These are phyloP conservation scores for Lasioglossum malachurum DNA, from an alignment of 2,888 invertebrate genomes.

Conservation along the genomic window DNA sequence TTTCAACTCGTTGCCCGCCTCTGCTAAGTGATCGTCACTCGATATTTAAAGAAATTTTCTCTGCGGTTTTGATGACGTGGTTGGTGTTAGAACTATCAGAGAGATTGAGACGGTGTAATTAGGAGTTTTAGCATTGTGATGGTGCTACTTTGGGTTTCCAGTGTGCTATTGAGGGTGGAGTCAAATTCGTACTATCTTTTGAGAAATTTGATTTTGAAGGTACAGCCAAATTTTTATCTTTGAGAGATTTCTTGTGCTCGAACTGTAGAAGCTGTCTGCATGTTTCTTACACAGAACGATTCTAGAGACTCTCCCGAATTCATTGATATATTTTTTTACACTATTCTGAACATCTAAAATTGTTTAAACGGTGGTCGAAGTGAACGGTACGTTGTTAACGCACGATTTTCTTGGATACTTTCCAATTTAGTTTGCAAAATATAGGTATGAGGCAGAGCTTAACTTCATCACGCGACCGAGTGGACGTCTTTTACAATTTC, in stretches of 20 bases:
- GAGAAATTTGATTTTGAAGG: background rate
- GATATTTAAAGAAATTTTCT: background rate
- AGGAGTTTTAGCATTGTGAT: background rate
- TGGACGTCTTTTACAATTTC: background rate
- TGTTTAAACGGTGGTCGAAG: background rate
- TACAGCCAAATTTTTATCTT: background rate
- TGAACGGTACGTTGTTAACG: background rate
- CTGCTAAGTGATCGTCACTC: background rate
- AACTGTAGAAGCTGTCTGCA: background rate
- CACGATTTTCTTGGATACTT: background rate
- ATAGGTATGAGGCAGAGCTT: background rate
- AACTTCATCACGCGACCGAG: background rate
- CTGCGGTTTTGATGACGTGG: background rate
- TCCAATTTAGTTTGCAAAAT: constrained; percentile 3
- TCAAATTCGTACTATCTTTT: background rate
- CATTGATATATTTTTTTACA: background rate
- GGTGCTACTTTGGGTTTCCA: background rate
- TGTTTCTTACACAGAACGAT: background rate
- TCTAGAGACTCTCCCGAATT: background rate
- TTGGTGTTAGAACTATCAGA: background rate
- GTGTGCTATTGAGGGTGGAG: background rate
- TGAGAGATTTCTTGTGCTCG: background rate
- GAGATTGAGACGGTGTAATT: background rate
- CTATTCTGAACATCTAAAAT: background rate
- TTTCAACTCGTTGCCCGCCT: background rate